These are phyloP conservation scores for Tragelaphus scriptus DNA, from an alignment of 2,113 vertebrate genomes.

Conservation along the genomic window DNA sequence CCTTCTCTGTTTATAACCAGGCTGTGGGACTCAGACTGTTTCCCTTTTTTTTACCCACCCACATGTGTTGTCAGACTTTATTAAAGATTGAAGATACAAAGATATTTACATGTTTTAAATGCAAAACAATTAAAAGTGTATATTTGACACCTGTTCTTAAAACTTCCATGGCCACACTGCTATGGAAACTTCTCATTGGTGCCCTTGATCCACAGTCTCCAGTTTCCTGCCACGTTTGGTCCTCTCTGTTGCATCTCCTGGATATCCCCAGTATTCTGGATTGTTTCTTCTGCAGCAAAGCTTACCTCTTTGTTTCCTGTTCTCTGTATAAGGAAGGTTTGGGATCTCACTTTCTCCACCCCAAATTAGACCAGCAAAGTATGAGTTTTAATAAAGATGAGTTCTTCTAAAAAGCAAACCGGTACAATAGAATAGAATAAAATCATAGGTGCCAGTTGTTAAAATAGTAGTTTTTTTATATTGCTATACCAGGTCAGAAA, in stretches of 20 bases:
- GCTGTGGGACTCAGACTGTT: background rate
- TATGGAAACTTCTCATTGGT: background rate
- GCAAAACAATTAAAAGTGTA: background rate
- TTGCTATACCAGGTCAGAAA: background rate
- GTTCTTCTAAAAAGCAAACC: background rate
- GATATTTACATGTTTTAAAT: background rate
- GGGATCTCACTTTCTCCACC: background rate
- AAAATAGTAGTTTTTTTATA: constrained; percentile 9
- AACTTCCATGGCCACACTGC: background rate
- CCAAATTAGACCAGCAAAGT: background rate
- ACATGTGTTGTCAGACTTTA: background rate
- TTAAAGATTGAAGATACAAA: background rate
- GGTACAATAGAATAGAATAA: background rate
- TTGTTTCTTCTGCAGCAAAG: background rate
- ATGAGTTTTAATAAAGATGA: constrained; percentile 1
- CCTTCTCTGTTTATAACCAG: background rate
- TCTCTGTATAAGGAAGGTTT: background rate
- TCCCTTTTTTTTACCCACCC: background rate
- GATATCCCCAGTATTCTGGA: background rate
- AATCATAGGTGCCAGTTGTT: background rate
- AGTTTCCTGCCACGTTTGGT: background rate
- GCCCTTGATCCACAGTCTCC: background rate
- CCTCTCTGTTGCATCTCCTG: background rate
- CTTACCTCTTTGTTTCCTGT: background rate
- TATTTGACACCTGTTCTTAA: background rate